Conservation (phyloP, 1,140 invertebrate genomes). For the Zeugodacus cucurbitae region DNA sequence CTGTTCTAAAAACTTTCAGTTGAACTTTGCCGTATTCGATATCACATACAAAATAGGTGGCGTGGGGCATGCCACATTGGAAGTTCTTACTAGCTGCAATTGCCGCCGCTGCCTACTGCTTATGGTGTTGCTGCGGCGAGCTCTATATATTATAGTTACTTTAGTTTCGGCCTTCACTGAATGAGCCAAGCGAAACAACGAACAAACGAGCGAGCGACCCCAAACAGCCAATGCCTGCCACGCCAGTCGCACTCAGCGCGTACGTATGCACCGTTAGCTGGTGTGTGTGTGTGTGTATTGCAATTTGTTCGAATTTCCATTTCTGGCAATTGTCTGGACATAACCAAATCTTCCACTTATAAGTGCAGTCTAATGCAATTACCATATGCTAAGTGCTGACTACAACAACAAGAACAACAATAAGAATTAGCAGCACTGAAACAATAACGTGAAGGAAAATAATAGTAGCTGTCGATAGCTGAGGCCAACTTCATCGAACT, state of each 20-base stretch:
- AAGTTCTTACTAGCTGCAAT: constrained; percentile 2
- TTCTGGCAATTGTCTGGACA: constrained; percentile 40
- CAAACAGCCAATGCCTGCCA: neutral
- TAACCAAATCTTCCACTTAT: constrained; percentile 38
- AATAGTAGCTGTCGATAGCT: constrained; percentile 24
- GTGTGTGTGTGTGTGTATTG: neutral
- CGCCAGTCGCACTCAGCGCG: neutral
- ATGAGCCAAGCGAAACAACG: neutral
- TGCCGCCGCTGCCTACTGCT: neutral
- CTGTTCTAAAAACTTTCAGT: neutral
- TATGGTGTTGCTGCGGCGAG: neutral
- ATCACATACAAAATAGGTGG: neutral
- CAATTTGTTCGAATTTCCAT: constrained; percentile 42
- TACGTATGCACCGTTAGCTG: neutral
- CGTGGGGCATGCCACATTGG: neutral
- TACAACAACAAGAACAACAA: neutral
- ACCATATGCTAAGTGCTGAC: constrained; percentile 37
- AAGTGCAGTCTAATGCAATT: constrained; percentile 37
- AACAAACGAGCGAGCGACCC: neutral
- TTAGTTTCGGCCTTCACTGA: neutral
- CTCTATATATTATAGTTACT: neutral
- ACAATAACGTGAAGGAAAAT: constrained; percentile 22
- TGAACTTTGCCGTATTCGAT: too few species aligned
- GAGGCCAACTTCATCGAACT: constrained; percentile 29
- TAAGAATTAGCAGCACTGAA: neutral